phyloP scores from a whole-genome alignment of 2,797 vertebrate species.

The Chrysocyon brachyurus region DNA sequence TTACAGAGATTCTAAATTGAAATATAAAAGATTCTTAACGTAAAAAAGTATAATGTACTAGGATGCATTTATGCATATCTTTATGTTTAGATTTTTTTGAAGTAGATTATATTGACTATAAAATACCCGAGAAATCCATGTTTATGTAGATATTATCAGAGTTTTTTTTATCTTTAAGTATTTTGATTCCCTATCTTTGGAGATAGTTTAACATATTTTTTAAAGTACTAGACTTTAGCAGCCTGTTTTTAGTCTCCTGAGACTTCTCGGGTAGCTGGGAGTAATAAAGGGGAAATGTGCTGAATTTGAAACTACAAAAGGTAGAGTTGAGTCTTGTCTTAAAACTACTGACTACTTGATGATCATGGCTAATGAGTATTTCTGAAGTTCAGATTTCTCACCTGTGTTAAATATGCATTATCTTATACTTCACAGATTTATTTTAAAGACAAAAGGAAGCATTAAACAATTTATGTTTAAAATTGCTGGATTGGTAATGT shows the following conservation, averaged over 20 bases:
- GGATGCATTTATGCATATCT: constrained; percentile 34
- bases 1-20: constrained; percentile 30
- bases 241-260: not conserved
- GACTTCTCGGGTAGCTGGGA: not conserved
- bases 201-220: constrained; percentile 15
- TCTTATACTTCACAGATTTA: not conserved
- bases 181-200: constrained; percentile 20
- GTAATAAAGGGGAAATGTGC: not conserved
- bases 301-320: not conserved
- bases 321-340: not conserved
- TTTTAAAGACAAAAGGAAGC: constrained; percentile 20
- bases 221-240: not conserved
- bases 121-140: not conserved
- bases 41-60: not conserved
- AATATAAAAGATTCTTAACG: constrained; percentile 11
- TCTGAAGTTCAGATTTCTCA: constrained; percentile 36
- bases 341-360: not conserved
- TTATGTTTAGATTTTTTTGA: not conserved
- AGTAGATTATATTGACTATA: not conserved
- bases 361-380: not conserved
- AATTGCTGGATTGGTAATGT: not conserved
- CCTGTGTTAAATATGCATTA: constrained; percentile 30
- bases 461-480: not conserved
- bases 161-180: constrained; percentile 37
- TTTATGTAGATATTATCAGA: not conserved